Percentiles rank a stretch among this genome's conserved stretches.
Evolutionary conservation across 2,888 invertebrate species (phyloP).

Genomic region (Nomada fabriciana): DNA sequence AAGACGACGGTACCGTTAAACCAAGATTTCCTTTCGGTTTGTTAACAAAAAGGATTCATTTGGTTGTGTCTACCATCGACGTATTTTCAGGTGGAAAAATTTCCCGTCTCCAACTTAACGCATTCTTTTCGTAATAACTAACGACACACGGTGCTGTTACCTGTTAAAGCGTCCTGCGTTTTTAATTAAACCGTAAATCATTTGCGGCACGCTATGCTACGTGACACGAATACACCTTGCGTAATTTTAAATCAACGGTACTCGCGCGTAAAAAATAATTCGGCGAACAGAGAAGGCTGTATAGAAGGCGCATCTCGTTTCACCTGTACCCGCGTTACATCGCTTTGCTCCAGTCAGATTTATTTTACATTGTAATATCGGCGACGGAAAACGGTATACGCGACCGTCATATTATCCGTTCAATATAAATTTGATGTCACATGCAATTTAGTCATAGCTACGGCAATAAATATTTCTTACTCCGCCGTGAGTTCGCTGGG

Average conservation of each 20-base stretch:
- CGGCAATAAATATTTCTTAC: no score
- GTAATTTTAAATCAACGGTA: slow-evolving; percentile 8
- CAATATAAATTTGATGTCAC: no score
- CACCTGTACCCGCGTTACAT: background rate
- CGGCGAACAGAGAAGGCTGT: background rate
- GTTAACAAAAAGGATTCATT: background rate
- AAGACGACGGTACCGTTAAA: slow-evolving; percentile 15
- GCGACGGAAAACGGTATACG: no score
- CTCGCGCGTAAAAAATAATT: background rate
- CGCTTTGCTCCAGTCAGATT: background rate
- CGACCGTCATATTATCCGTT: no score
- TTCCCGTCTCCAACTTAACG: background rate
- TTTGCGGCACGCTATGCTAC: background rate
- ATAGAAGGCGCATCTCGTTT: background rate
- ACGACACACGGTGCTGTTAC: background rate
- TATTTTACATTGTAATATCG: background rate
- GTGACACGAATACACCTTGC: slow-evolving; percentile 11
- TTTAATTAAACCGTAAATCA: slow-evolving; percentile 22
- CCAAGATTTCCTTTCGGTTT: background rate
- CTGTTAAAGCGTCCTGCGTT: background rate
- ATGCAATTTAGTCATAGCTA: no score
- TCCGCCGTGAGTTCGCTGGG: no score
- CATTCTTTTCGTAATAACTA: background rate
- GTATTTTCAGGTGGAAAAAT: slow-evolving; percentile 8
- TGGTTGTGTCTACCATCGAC: background rate